A percentile compares a stretch with the other conserved stretches of the same genome.
Evolutionary conservation across 2,797 vertebrate genomes (phyloP).

Genomic region (Typhlichthys subterraneus): DNA sequence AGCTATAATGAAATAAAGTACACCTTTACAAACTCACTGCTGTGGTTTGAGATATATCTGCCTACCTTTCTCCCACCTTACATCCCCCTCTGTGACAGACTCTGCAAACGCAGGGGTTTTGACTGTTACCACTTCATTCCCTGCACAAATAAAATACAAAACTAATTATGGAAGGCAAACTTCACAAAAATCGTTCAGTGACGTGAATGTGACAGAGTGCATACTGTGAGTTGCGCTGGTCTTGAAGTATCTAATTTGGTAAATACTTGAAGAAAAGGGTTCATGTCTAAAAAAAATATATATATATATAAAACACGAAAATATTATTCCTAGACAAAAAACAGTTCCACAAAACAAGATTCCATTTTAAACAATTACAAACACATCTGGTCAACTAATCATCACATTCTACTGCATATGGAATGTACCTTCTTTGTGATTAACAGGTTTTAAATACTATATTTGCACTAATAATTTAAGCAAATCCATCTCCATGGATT

Average conservation of each 20-base stretch:
- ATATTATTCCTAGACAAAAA: background rate
- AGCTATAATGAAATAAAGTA: too few relatives aligned
- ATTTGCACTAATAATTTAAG: too few relatives aligned
- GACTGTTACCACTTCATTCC: constrained; percentile 88
- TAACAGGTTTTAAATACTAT: too few relatives aligned
- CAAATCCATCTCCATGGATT: background rate
- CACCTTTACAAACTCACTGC: background rate
- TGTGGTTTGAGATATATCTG: background rate
- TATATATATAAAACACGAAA: background rate
- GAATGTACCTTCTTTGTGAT: too few relatives aligned
- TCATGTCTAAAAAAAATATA: constrained; percentile 69
- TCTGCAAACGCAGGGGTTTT: constrained; percentile 95
- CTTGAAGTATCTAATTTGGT: constrained; percentile 81
- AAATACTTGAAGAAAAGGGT: constrained; percentile 65
- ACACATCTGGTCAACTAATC: background rate
- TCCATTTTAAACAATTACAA: background rate
- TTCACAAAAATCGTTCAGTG: background rate
- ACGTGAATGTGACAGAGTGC: constrained; percentile 1
- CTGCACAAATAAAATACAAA: constrained; percentile 59
- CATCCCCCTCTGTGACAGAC: constrained; percentile 95
- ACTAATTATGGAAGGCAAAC: background rate
- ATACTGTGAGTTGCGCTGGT: constrained; percentile 71
- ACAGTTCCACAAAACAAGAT: background rate
- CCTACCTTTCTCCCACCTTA: constrained; percentile 97
- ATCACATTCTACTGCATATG: background rate